Conservation (phyloP, 1,140 invertebrate species). For the Lutraria rhynchaena region DNA sequence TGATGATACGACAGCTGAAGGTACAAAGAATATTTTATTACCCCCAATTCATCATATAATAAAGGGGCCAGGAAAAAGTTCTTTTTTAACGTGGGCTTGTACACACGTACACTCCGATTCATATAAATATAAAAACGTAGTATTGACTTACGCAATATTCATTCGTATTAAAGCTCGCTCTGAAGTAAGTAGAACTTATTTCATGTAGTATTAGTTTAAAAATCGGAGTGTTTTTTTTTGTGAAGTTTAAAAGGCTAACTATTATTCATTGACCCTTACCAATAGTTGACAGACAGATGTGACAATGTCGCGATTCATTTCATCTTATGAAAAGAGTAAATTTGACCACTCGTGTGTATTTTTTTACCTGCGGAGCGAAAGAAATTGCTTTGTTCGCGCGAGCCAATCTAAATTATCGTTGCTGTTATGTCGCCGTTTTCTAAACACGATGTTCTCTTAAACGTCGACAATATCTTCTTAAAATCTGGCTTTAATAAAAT, state of each 20-base stretch:
- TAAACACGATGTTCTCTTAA: conserved; percentile 18
- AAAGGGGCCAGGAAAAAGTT: conserved; percentile 7
- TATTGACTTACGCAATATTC: background rate
- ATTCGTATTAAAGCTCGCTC: background rate
- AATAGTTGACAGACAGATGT: conserved; percentile 26
- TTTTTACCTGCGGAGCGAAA: conserved; percentile 25
- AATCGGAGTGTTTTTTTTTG: too few relatives aligned
- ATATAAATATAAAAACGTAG: background rate
- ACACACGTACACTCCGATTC: background rate
- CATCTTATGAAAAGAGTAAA: conserved; percentile 19
- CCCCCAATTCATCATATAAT: conserved; percentile 36
- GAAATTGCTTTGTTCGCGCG: conserved; percentile 20
- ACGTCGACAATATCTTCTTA: conserved; percentile 14
- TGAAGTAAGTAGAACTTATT: too few relatives aligned
- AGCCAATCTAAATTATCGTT: conserved; percentile 22
- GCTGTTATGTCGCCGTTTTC: background rate
- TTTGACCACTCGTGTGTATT: conserved; percentile 41
- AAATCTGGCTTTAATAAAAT: conserved; percentile 35
- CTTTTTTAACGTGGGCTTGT: background rate
- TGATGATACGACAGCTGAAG: conserved; percentile 49
- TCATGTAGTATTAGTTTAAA: too few relatives aligned
- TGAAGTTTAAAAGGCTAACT: too few relatives aligned
- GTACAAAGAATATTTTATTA: conserved; percentile 59
- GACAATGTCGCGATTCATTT: conserved; percentile 16
- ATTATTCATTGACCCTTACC: background rate